Percentiles rank a stretch among this genome's conserved stretches.
Evolutionary conservation across 2,113 vertebrate genomes (phyloP).

Genomic region (Ginglymostoma cirratum): DNA sequence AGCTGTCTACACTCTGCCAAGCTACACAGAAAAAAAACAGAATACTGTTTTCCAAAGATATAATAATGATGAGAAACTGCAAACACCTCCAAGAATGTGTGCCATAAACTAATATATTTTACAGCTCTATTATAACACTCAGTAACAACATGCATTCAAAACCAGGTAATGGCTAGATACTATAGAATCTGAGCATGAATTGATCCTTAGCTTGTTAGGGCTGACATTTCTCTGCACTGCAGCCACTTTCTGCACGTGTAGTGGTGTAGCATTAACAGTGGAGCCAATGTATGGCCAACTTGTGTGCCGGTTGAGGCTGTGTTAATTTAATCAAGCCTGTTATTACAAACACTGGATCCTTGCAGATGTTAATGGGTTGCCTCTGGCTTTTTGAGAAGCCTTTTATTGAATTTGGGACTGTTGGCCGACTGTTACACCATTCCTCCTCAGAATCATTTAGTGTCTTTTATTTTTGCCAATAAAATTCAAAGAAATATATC

Average conservation of each 20-base stretch:
- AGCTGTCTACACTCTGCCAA: background rate
- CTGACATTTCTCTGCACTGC: background rate
- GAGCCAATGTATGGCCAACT: background rate
- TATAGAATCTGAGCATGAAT: background rate
- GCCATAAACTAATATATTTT: background rate
- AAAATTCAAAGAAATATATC: background rate
- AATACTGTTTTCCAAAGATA: background rate
- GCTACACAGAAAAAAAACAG: background rate
- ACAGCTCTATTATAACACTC: background rate
- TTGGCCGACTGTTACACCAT: no score
- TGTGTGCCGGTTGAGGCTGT: no score
- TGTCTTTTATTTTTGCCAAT: background rate
- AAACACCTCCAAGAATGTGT: background rate
- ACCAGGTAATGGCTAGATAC: background rate
- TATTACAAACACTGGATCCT: background rate
- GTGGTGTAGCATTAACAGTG: background rate
- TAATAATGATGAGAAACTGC: background rate
- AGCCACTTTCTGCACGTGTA: background rate
- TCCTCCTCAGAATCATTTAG: background rate
- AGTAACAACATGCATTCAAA: background rate
- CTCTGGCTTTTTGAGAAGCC: background rate
- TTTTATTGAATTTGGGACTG: background rate
- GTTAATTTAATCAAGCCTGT: background rate
- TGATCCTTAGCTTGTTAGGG: background rate
- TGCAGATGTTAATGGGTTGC: background rate